Evolutionary conservation across 2,113 vertebrate species (phyloP).

Genomic region (Thamnaconus septentrionalis): DNA sequence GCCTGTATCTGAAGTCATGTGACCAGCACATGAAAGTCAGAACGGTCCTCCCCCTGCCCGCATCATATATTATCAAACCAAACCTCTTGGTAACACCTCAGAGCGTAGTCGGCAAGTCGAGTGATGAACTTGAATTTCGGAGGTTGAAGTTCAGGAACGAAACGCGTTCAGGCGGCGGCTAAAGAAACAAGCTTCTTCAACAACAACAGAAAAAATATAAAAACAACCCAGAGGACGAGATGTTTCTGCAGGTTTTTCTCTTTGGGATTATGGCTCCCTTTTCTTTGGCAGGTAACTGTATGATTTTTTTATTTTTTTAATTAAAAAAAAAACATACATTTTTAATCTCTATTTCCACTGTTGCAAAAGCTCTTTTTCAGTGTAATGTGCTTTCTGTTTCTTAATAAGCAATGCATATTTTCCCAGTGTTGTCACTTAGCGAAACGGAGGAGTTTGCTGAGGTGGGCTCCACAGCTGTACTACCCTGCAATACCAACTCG

Average conservation of each 20-base stretch:
- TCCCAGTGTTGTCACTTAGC: conserved; percentile 37
- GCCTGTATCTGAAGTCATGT: conserved; percentile 63
- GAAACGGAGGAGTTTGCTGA: conserved; percentile 58
- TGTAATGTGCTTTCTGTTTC: neutral
- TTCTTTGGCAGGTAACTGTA: conserved; percentile 52
- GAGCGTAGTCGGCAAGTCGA: too few relatives aligned
- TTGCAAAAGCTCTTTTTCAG: neutral
- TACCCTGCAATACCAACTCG: conserved; percentile 55
- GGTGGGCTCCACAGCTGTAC: conserved; percentile 54
- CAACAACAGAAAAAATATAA: too few relatives aligned
- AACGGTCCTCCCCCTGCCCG: neutral
- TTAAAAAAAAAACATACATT: neutral
- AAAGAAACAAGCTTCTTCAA: too few relatives aligned
- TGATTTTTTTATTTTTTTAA: neutral
- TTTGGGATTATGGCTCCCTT: conserved; percentile 16
- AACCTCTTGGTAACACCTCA: neutral
- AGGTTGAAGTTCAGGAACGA: too few relatives aligned
- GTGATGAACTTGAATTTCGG: too few relatives aligned
- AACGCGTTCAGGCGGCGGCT: too few relatives aligned
- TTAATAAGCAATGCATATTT: neutral
- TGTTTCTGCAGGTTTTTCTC: conserved; percentile 27
- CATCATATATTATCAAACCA: neutral
- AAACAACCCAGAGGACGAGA: neutral
- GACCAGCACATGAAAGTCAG: conserved; percentile 51
- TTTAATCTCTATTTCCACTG: neutral